A percentile compares a stretch with the other conserved stretches of the same genome.
phyloP scores from a whole-genome alignment of 1,140 invertebrate species.

The Cyphomyrmex costatus region DNA sequence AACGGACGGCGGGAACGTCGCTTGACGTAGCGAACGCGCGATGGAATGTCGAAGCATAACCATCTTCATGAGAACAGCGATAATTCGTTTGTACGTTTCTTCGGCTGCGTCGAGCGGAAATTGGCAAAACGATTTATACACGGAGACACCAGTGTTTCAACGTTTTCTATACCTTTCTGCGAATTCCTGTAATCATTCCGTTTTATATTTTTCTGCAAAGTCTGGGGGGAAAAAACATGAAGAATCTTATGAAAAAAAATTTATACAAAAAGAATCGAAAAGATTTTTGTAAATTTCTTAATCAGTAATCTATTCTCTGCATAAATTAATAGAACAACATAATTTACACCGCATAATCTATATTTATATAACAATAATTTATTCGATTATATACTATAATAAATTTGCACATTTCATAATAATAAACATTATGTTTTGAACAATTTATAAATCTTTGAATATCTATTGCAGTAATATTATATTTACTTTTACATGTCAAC shows the following conservation, averaged over 20 bases:
- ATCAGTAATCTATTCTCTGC: background rate
- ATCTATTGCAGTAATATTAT: background rate
- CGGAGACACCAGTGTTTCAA: slow-evolving; percentile 31
- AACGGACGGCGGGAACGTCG: slow-evolving; percentile 40
- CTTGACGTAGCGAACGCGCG: slow-evolving; percentile 67
- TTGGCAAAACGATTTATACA: slow-evolving; percentile 40
- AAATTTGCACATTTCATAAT: background rate
- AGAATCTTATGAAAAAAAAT: background rate
- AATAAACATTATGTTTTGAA: background rate
- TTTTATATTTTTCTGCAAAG: background rate
- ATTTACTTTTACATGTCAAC: background rate
- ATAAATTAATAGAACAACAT: background rate
- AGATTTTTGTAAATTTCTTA: background rate
- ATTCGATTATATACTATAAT: background rate
- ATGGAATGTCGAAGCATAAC: slow-evolving; percentile 71
- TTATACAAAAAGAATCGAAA: background rate
- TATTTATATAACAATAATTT: too few relatives aligned
- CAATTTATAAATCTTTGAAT: background rate
- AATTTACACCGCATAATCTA: background rate
- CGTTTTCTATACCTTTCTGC: slow-evolving; percentile 13
- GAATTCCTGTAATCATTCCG: slow-evolving; percentile 15
- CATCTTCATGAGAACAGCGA: slow-evolving; percentile 58
- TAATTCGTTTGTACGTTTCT: slow-evolving; percentile 61
- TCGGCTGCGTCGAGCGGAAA: slow-evolving; percentile 46
- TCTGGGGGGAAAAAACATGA: background rate